Evolutionary conservation across 2,113 vertebrate genomes (phyloP).

Genomic region (Larimichthys crocea): DNA sequence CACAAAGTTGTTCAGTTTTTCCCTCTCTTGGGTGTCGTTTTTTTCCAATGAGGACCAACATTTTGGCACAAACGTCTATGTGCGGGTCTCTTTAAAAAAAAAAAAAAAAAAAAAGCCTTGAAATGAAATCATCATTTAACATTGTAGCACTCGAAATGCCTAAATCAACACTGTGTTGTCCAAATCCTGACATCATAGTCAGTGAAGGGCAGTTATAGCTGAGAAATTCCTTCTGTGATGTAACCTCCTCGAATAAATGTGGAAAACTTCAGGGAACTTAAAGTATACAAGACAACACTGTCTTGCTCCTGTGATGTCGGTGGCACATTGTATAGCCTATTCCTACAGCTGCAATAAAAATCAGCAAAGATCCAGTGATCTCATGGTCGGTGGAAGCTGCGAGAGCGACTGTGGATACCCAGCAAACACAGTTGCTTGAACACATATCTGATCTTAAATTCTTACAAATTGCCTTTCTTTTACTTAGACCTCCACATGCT

Average conservation of each 20-base stretch:
- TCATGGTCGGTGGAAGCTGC: not conserved
- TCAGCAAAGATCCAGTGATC: not conserved
- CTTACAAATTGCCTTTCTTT: not conserved
- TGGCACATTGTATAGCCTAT: constrained; percentile 14
- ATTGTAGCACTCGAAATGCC: constrained; percentile 5
- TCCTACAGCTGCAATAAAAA: not conserved
- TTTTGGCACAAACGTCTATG: constrained; percentile 35
- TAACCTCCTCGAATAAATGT: constrained; percentile 29
- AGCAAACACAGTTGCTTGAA: not conserved
- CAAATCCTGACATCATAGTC: constrained; percentile 12
- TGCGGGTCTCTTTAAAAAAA: constrained; percentile 26
- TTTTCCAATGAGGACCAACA: constrained; percentile 34
- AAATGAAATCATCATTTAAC: constrained; percentile 49
- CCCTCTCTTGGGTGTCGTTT: constrained; percentile 23
- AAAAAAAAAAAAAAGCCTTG: not conserved
- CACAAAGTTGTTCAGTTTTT: constrained; percentile 6
- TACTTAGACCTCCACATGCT: too few relatives aligned
- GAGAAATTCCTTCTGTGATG: constrained; percentile 52
- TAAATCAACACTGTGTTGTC: constrained; percentile 52
- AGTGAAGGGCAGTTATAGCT: constrained; percentile 16
- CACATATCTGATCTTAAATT: not conserved
- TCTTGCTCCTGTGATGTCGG: constrained; percentile 20
- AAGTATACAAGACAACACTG: constrained; percentile 19
- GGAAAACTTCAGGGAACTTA: constrained; percentile 17
- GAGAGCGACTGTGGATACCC: not conserved